A percentile compares a stretch with the other conserved stretches of the same genome.
Conservation (phyloP, 1,140 invertebrate species). For the Bombus consobrinus region DNA sequence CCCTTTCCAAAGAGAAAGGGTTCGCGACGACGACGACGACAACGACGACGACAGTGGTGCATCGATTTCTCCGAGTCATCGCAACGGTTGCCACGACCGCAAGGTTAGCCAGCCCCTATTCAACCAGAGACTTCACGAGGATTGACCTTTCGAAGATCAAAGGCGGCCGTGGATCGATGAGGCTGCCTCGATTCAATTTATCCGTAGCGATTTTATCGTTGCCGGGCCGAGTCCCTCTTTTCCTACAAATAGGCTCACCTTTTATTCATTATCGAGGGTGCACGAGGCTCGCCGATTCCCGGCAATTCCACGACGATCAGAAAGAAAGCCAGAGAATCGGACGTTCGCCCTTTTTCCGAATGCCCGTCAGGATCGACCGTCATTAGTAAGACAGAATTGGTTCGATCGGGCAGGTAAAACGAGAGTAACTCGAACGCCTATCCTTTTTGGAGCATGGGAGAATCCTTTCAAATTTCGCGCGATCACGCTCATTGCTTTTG, state of each 20-base stretch:
- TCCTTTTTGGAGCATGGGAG: not conserved
- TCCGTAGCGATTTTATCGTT: conserved; percentile 65
- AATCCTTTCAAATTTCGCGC: not conserved
- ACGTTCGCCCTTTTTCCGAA: not conserved
- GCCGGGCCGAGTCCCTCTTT: conserved; percentile 39
- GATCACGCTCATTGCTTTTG: not conserved
- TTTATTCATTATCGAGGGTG: conserved; percentile 63
- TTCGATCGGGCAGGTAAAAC: conserved; percentile 32
- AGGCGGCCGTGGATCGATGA: conserved; percentile 72
- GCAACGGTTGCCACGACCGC: conserved; percentile 55
- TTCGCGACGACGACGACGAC: not conserved
- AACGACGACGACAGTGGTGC: conserved; percentile 9
- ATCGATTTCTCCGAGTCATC: conserved; percentile 67
- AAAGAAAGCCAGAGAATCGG: conserved; percentile 24
- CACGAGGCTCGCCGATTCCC: conserved; percentile 44
- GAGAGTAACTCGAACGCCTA: not conserved
- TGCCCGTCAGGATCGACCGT: conserved; percentile 10
- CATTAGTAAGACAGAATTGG: conserved; percentile 28
- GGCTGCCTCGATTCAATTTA: conserved; percentile 76
- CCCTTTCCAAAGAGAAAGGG: conserved; percentile 33
- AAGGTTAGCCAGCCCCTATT: conserved; percentile 54
- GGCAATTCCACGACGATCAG: conserved; percentile 22
- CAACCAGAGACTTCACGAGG: conserved; percentile 34
- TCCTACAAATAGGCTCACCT: conserved; percentile 61
- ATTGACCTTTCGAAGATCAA: conserved; percentile 75